Conservation (phyloP, 2,797 vertebrate genomes). For the Prionace glauca region DNA sequence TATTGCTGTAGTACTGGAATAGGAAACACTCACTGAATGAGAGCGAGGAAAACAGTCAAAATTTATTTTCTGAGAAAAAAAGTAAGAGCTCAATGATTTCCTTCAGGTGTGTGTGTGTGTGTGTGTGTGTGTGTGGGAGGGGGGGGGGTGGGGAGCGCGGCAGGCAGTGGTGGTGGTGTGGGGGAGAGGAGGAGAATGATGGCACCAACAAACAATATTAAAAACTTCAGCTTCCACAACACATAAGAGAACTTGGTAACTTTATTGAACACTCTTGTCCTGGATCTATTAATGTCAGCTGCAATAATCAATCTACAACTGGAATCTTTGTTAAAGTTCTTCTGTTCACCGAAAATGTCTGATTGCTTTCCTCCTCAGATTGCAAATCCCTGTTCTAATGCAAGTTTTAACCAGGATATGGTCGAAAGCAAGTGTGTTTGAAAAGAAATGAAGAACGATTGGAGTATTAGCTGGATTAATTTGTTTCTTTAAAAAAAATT, state of each 20-base stretch:
- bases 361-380: too few relatives aligned
- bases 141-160: too few relatives aligned
- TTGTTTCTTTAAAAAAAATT: conserved; percentile 60
- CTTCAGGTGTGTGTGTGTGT: background rate
- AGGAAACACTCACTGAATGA: background rate
- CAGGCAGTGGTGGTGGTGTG: too few relatives aligned
- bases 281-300: background rate
- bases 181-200: too few relatives aligned
- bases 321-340: background rate
- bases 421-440: background rate
- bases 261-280: background rate
- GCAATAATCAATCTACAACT: background rate
- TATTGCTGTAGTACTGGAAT: background rate
- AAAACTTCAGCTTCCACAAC: background rate
- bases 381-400: background rate
- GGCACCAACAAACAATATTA: background rate
- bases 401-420: background rate
- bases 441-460: background rate
- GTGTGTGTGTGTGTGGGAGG: too few relatives aligned
- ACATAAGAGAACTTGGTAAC: background rate
- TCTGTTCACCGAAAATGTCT: background rate
- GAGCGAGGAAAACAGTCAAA: background rate
- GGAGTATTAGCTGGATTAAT: background rate
- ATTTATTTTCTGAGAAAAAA: background rate
- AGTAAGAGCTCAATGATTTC: background rate